Percentiles rank a stretch among this genome's conserved stretches.
These are phyloP conservation scores for Sitobion miscanthi DNA, from an alignment of 1,140 invertebrate genomes.

Conservation along the genomic window DNA sequence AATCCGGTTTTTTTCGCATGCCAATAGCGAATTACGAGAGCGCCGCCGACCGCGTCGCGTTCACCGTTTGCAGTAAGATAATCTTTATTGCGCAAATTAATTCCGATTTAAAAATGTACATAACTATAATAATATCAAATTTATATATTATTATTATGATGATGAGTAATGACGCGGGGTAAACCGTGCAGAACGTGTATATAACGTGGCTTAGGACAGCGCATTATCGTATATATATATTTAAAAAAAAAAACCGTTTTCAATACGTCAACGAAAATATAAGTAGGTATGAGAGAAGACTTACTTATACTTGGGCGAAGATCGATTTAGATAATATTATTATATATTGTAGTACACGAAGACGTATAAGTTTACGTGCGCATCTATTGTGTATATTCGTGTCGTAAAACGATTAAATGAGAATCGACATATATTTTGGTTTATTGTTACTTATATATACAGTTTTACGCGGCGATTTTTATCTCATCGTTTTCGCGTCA, in stretches of 20 bases:
- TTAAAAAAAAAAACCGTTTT: background rate
- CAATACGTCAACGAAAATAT: background rate
- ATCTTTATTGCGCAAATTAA: background rate
- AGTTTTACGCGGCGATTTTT: background rate
- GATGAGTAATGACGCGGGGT: background rate
- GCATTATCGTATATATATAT: background rate
- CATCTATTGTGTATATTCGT: no score
- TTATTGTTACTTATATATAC: background rate
- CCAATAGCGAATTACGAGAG: slow-evolving; percentile 4
- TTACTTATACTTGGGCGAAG: no score
- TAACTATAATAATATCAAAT: background rate
- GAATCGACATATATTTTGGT: background rate
- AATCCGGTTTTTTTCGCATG: slow-evolving; percentile 37
- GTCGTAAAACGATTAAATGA: no score
- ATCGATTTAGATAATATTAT: no score
- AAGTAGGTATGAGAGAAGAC: background rate
- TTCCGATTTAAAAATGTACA: background rate
- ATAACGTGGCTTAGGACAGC: background rate
- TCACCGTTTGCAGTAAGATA: background rate
- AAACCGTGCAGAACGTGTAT: background rate
- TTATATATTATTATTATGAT: background rate
- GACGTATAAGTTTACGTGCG: no score
- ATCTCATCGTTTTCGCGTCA: background rate
- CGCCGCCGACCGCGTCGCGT: background rate
- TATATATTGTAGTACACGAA: no score